phyloP scores from a whole-genome alignment of 1,140 invertebrate species.

The Monochamus saltuarius region DNA sequence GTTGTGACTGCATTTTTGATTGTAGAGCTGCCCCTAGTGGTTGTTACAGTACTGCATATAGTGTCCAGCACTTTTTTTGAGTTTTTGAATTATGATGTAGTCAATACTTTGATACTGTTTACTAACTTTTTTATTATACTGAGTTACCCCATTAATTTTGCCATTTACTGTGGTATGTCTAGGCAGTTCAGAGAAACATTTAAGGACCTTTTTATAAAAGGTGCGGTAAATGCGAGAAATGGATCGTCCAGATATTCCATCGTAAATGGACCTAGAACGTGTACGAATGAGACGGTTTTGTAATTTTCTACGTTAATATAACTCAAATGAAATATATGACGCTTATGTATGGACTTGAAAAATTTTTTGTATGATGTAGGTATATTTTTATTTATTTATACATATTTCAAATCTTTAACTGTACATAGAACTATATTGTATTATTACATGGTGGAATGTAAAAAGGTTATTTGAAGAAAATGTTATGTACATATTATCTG shows the following conservation, averaged over 20 bases:
- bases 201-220: constrained; percentile 79
- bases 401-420: constrained; percentile 5
- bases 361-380: constrained; percentile 18
- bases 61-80: constrained; percentile 71
- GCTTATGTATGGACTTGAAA: constrained; percentile 22
- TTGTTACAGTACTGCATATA: constrained; percentile 84
- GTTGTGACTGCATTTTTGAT: constrained; percentile 89
- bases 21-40: constrained; percentile 88
- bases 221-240: constrained; percentile 61
- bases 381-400: constrained; percentile 14
- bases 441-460: constrained; percentile 3
- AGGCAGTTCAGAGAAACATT: constrained; percentile 92
- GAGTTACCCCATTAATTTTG: constrained; percentile 92
- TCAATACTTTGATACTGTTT: constrained; percentile 81
- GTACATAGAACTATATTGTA: constrained; percentile 8
- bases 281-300: constrained; percentile 79
- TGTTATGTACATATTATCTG: constrained; percentile 8
- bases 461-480: not conserved
- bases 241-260: constrained; percentile 73
- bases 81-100: constrained; percentile 76
- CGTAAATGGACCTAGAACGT: constrained; percentile 76
- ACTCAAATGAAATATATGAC: constrained; percentile 22
- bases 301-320: constrained; percentile 52
- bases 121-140: constrained; percentile 91
- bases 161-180: constrained; percentile 95